Evolutionary conservation across 2,113 vertebrate genomes (phyloP).

Genomic region (Neomonachus schauinslandi): DNA sequence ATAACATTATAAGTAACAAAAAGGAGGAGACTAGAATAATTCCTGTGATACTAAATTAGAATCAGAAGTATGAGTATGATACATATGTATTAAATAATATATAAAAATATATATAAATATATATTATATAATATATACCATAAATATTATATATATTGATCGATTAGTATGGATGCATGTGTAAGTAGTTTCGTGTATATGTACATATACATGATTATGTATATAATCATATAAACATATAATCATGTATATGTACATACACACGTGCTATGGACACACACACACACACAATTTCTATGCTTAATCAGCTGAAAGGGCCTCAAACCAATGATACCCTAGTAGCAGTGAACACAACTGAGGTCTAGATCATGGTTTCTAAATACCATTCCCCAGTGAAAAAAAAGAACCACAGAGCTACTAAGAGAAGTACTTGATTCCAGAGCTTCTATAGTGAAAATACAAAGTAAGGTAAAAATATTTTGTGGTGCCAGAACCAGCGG

Average conservation of each 20-base stretch:
- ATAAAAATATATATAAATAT: background rate
- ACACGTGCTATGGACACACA: background rate
- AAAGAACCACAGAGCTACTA: background rate
- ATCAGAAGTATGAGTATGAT: background rate
- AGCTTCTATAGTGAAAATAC: background rate
- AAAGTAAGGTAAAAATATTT: background rate
- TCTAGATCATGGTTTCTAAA: background rate
- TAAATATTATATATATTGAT: background rate
- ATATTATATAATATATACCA: background rate
- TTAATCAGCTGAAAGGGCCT: background rate
- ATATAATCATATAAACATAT: too few relatives aligned
- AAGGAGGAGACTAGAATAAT: background rate
- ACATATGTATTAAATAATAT: background rate
- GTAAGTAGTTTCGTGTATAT: background rate
- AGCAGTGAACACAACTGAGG: background rate
- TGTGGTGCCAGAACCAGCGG: background rate
- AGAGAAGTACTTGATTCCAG: background rate
- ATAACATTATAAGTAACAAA: background rate
- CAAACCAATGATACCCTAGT: background rate
- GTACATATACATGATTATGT: too few relatives aligned
- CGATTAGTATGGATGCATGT: background rate
- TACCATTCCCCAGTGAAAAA: background rate
- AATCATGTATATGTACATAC: too few relatives aligned
- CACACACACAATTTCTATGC: background rate
- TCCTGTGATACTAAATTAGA: background rate